Evolutionary conservation across 2,888 invertebrate genomes (phyloP), one percentile per base, ranked within the genome.

Genomic region (Drosophila aldrichi): DNA sequence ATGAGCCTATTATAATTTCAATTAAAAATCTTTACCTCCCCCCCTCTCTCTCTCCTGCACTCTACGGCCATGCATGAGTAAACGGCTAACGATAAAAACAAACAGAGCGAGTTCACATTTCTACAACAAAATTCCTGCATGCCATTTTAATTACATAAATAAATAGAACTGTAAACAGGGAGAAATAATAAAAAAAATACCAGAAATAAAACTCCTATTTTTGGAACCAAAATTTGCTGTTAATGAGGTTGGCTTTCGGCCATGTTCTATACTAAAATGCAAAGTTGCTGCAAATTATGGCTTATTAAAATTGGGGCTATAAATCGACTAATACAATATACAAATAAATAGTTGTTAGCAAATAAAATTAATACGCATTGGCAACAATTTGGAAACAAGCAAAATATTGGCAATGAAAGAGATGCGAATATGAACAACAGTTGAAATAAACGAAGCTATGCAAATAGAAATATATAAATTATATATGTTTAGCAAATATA

Each of bases 1-100:
- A 85, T 85, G 70, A 89, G 88, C 66, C 85, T 85, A 85, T 85
- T 85, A 85, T 89, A 89, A 85, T 85, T 85, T 89, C 86, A 89
- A 85, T 85, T 85, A 89, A 85, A 85, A 85, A 76, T 82, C 77
- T 59, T 20, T 14, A 4, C 20, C 38, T 22, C n/a, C 16, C 1
- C 43, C 54, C 20, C 68, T 52, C 43, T 3, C 20, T 18, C 29
- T 18, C 48, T 46, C 60, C 38, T 36, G 7, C 25, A 25, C 55
- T 46, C 58, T 48, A n/a, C 55, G 9, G 18, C 34, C 52, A 60
- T 79, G 73, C 76, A 78, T 84, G 75, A 84, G 70, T 73, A 73
- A 73, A 84, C 72, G 56, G 57, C 61, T 57, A 29, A 64, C 40
- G 55, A 59, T 38, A 51, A 59, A 32, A 64, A 74, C 36, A 61